Base-by-base conservation (phyloP, 2,113 vertebrate genomes). In the Chaetops frenatus region DNA sequence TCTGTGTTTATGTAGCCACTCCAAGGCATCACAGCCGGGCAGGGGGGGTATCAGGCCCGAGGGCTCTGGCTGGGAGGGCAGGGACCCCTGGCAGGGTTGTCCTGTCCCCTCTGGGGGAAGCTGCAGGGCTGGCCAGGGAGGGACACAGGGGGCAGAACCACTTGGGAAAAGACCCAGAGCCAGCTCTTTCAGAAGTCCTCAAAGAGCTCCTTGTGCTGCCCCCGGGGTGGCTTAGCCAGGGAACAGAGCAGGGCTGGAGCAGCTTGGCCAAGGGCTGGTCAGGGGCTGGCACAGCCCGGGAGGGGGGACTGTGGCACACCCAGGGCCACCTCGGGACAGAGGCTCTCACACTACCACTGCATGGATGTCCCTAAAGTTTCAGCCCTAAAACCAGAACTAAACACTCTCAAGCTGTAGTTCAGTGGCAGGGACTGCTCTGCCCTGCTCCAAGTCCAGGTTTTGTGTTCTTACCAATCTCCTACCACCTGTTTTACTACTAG, bases 201-300 rank as follows among this genome's bases (percentile, higher is more conserved):
- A 20, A 12, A 53, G 4, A 61, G 16, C 50, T 61, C 48, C 24
- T 6, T 5, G 8, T 6, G 25, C 72, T 78, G 69, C 29, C 53
- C 25, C 35, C 0, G 0, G 10, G 15, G 9, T 3, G 35, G 13
- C 31, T 22, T 15, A 35, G 56, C n/a, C 27, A 16, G 31, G 31
- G 21, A 25, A 22, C 29, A 29, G n/a, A 60, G 40, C 2, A 58
- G 20, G 47, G 33, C 44, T 35, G 4, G 38, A 17, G 51, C 33
- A 47, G 14, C 12, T 35, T 38, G 47, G 33, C 45, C 48, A 48
- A 40, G 38, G 11, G 38, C 64, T 61, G 45, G 11, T 13, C 42
- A 24, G 42, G 54, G 48, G 25, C 19, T 51, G 2, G 15, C 58
- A 13, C 4, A 1, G 6, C 29, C 27, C 29, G 11, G 2, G 1